Evolutionary conservation across 2,113 vertebrate genomes (phyloP), one percentile per base, ranked within the genome.

Genomic region (Tachysurus vachellii): DNA sequence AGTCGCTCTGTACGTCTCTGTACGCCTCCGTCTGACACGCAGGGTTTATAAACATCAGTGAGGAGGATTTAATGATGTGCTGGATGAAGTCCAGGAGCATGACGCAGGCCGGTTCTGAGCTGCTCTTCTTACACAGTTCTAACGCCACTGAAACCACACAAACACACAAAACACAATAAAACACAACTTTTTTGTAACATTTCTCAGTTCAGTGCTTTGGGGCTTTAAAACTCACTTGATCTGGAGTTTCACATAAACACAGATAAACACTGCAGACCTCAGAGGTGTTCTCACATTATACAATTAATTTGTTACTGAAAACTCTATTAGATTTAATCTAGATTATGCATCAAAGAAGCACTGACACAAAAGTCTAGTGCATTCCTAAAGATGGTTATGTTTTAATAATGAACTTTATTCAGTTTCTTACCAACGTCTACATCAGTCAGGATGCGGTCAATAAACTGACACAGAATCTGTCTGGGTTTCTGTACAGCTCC

Each of bases 71-170:
- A 94, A 99, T 96, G 5, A 99, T 99, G 86, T 99, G 96, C 86
- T 98, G 97, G 89, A 99, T 96, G 89, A 99, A 99, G 92, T 99
- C 97, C 90, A 99, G 95, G 86, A 99, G 93, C 98, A 99, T 99
- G 83, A 99, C 96, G 92, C 97, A 99, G 85, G 97, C 96, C 42
- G 97, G 97, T 88, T 98, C 97, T 12, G 96, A 96, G 86, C 95
- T 96, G 66, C 95, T 97, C 93, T 97, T 99, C 94, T 99, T 99
- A 80, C 94, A 91, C 88, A 99, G 93, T 86, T 99, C 98, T 75
- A 99, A 80, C 87, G 97, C 97, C 94, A 99, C 97, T 99, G 90
- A 0, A 92, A 90, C 83, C 47, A 59, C 10, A 42, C 31, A 0
- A 17, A 61, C 0, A 80, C 28, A 80, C 28, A 36, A 57, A 21